These are phyloP conservation scores for Rhabdomys dilectus DNA, from an alignment of 2,113 vertebrate genomes.

Conservation along the genomic window DNA sequence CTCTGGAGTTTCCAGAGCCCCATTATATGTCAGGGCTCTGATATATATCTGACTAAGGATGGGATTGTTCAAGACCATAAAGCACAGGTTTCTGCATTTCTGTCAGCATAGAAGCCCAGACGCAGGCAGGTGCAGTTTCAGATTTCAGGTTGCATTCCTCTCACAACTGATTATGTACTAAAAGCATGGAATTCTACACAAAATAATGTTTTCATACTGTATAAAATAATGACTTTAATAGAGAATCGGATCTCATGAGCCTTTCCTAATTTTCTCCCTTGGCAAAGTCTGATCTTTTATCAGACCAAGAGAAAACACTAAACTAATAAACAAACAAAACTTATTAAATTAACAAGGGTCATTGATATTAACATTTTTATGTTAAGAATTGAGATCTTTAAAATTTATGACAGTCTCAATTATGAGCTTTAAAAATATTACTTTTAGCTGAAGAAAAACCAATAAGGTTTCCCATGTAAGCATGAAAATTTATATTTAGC, in stretches of 20 bases:
- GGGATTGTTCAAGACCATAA: not conserved
- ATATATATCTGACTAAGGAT: not conserved
- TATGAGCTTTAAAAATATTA: not conserved
- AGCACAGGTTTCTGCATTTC: not conserved
- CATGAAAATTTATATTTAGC: not conserved
- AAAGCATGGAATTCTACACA: too few relatives aligned
- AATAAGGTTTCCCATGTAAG: not conserved
- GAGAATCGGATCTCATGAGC: not conserved
- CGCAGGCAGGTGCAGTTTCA: not conserved
- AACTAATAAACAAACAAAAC: not conserved
- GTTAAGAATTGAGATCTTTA: not conserved
- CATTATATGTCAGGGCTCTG: not conserved
- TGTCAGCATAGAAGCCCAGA: not conserved
- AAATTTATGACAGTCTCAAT: not conserved
- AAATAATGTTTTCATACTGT: too few relatives aligned
- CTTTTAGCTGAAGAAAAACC: not conserved
- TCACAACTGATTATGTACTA: not conserved
- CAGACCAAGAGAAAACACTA: not conserved
- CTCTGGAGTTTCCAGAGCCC: not conserved
- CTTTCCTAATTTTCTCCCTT: not conserved
- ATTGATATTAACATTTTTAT: not conserved
- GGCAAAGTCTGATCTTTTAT: not conserved
- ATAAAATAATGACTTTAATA: not conserved
- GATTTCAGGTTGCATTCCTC: not conserved
- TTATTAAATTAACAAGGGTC: not conserved